These are phyloP conservation scores for Zeugodacus cucurbitae DNA, from an alignment of 1,140 invertebrate species.

Conservation along the genomic window DNA sequence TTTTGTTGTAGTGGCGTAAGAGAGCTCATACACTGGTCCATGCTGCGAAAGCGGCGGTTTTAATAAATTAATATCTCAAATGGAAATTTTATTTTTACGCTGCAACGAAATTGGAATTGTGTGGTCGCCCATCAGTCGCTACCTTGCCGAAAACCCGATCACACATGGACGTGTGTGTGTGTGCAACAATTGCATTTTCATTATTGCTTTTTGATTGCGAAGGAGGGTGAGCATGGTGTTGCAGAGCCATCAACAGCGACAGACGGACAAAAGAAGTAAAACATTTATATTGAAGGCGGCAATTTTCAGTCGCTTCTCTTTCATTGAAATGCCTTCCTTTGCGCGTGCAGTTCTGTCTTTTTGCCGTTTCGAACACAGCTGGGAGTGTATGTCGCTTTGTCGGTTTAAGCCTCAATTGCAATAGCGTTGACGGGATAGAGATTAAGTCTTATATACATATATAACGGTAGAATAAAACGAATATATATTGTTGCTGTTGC, in stretches of 20 bases:
- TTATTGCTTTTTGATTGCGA: not conserved
- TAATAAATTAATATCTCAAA: conserved; percentile 36
- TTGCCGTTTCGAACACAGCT: no score
- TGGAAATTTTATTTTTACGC: conserved; percentile 17
- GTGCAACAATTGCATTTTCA: conserved; percentile 15
- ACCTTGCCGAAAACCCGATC: not conserved
- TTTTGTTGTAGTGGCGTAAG: not conserved
- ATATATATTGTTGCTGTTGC: not conserved
- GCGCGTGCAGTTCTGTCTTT: not conserved
- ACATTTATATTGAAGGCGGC: not conserved
- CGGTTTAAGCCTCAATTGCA: not conserved
- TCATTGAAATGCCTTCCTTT: not conserved
- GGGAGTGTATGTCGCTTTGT: not conserved
- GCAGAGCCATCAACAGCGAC: not conserved
- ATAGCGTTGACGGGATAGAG: not conserved
- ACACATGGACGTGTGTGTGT: not conserved
- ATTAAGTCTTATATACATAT: not conserved
- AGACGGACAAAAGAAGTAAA: not conserved
- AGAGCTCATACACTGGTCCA: not conserved
- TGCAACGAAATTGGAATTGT: not conserved
- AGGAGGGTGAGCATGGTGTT: not conserved
- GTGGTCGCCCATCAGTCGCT: not conserved
- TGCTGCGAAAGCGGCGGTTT: not conserved
- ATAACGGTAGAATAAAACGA: not conserved
- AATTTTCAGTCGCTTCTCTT: not conserved